Percentiles rank a stretch among this genome's conserved stretches.
These are phyloP conservation scores for Lepidocyrtoides sp. DNA, from an alignment of 2,888 invertebrate species.

Conservation along the genomic window DNA sequence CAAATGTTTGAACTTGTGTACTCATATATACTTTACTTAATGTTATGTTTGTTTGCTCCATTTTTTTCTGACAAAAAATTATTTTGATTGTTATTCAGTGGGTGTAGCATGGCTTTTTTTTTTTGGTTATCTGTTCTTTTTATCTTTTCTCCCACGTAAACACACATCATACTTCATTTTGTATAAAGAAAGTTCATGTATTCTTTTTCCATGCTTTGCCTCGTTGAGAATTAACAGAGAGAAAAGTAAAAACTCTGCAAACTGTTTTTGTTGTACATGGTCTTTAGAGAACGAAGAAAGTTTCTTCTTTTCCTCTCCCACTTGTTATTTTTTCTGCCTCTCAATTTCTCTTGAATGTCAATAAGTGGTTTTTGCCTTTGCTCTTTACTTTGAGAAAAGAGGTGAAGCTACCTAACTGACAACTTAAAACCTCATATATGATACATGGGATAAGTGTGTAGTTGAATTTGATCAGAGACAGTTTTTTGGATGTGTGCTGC, in stretches of 20 bases:
- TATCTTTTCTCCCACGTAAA: neutral
- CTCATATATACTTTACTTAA: too few species aligned
- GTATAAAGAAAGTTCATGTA: neutral
- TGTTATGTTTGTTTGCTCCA: too few species aligned
- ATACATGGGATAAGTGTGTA: slow-evolving; percentile 25
- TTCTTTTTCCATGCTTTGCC: neutral
- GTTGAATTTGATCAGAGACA: slow-evolving; percentile 23
- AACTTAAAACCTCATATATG: neutral
- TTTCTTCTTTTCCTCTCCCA: neutral
- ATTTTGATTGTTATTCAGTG: slow-evolving; percentile 52
- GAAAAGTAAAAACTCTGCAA: slow-evolving; percentile 13
- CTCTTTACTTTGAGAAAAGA: neutral
- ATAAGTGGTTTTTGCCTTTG: neutral
- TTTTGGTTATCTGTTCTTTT: slow-evolving; percentile 2
- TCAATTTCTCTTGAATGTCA: slow-evolving; percentile 28
- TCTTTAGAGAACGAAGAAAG: slow-evolving; percentile 37
- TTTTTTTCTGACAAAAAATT: slow-evolving; percentile 13
- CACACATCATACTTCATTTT: too few species aligned
- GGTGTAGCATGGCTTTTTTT: slow-evolving; percentile 44
- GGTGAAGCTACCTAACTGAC: neutral
- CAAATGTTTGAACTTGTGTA: neutral
- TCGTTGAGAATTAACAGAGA: slow-evolving; percentile 54
- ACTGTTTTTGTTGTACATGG: slow-evolving; percentile 20
- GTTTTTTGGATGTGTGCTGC: neutral
- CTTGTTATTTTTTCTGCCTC: neutral